Percentiles rank a stretch among this genome's conserved stretches.
These are phyloP conservation scores for Pomatostomus ruficeps DNA, from an alignment of 2,113 vertebrate species.

Conservation along the genomic window DNA sequence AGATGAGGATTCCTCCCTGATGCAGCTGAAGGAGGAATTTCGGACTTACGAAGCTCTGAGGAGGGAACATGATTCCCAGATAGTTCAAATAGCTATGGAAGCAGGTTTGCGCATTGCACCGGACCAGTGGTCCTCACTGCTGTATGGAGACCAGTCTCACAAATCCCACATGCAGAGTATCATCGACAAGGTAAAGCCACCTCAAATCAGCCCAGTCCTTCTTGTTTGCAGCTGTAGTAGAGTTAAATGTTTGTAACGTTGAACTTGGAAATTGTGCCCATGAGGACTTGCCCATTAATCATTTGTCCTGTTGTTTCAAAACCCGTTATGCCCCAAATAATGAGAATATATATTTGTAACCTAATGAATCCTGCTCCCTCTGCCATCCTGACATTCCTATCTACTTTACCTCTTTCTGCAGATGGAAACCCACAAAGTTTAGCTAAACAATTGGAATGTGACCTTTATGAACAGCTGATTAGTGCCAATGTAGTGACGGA, in stretches of 20 bases:
- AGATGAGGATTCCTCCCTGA: conserved; percentile 96
- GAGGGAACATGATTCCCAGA: conserved; percentile 97
- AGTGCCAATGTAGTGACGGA: not conserved
- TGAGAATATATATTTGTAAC: not conserved
- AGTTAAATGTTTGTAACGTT: not conserved
- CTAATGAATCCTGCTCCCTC: not conserved
- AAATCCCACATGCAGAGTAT: conserved; percentile 99
- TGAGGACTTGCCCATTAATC: not conserved
- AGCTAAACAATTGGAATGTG: not conserved
- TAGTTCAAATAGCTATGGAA: conserved; percentile 98
- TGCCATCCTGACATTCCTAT: not conserved
- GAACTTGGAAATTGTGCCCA: not conserved
- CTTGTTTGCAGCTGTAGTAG: not conserved
- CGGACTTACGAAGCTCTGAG: conserved; percentile 93
- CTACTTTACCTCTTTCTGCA: not conserved
- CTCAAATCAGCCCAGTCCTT: not conserved
- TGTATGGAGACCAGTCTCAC: conserved; percentile 96
- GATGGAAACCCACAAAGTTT: not conserved
- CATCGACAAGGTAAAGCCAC: conserved; percentile 91
- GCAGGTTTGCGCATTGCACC: conserved; percentile 96
- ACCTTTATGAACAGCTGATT: not conserved
- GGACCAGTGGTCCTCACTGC: conserved; percentile 96
- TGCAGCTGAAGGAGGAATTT: conserved; percentile 98
- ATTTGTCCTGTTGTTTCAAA: not conserved
- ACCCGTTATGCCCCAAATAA: accelerated